phyloP scores from a whole-genome alignment of 2,888 invertebrate species.

The Diarsia rubi region DNA sequence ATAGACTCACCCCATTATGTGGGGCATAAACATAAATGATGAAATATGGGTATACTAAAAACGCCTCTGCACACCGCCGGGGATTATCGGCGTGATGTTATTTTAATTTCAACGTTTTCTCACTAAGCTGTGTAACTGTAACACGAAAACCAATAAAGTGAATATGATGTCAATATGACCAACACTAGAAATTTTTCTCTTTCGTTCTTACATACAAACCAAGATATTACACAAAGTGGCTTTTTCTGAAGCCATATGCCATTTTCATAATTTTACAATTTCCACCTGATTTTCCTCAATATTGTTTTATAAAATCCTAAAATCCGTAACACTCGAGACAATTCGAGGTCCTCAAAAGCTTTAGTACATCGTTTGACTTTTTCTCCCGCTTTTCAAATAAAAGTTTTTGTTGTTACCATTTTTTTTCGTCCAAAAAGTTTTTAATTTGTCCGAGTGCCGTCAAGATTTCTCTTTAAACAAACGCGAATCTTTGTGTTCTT shows the following conservation, averaged over 20 bases:
- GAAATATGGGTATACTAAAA: too few species aligned
- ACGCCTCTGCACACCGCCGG: too few species aligned
- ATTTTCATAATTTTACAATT: slow-evolving; percentile 37
- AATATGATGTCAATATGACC: background rate
- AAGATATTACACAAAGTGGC: background rate
- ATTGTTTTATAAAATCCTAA: slow-evolving; percentile 44
- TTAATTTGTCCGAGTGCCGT: slow-evolving; percentile 70
- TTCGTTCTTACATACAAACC: background rate
- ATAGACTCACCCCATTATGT: too few species aligned
- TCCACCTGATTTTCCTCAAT: slow-evolving; percentile 46
- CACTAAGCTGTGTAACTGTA: too few species aligned
- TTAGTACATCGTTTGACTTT: slow-evolving; percentile 65
- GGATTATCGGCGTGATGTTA: too few species aligned
- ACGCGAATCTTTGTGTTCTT: slow-evolving; percentile 60
- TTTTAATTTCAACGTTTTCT: background rate
- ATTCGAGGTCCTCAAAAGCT: slow-evolving; percentile 62
- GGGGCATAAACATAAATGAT: too few species aligned
- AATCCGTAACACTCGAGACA: slow-evolving; percentile 62
- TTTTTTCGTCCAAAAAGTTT: slow-evolving; percentile 64
- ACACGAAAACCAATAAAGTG: background rate
- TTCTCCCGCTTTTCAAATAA: slow-evolving; percentile 60
- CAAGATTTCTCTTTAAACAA: slow-evolving; percentile 69
- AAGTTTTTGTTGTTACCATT: slow-evolving; percentile 64
- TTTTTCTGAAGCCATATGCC: slow-evolving; percentile 21
- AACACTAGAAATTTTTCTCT: background rate